phyloP scores from a whole-genome alignment of 2,888 invertebrate genomes.

The Ochlodes sylvanus region DNA sequence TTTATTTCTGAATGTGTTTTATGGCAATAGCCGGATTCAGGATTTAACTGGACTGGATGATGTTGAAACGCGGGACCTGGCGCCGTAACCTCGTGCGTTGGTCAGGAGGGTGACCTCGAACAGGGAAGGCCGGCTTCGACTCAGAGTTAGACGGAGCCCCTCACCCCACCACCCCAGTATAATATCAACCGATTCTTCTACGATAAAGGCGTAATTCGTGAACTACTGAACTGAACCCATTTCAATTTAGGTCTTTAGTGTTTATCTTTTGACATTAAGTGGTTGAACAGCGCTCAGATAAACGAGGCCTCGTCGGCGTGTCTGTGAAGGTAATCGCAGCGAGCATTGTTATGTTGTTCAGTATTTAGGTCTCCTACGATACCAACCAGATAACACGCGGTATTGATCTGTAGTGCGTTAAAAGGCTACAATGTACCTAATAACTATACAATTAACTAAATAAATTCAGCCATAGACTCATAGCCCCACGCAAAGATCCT shows the following conservation, averaged over 20 bases:
- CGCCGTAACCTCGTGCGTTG: no score
- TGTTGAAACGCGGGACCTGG: no score
- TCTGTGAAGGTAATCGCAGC: background rate
- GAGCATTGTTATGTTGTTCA: background rate
- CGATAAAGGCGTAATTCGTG: no score
- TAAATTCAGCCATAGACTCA: background rate
- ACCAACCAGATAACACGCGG: background rate
- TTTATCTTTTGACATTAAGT: conserved; percentile 9
- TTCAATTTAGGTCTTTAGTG: background rate
- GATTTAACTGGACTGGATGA: no score
- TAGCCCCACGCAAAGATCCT: background rate
- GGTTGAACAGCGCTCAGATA: conserved; percentile 7
- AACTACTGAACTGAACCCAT: no score
- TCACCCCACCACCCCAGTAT: no score
- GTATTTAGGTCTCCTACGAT: conserved; percentile 9
- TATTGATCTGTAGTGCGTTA: background rate
- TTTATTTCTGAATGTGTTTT: no score
- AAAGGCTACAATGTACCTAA: background rate
- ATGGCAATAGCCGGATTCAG: no score
- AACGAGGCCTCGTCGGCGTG: conserved; percentile 1
- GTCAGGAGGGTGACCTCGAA: no score
- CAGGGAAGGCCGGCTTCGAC: no score
- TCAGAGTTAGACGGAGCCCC: no score
- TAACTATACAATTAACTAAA: background rate
- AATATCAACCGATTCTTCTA: no score